Percentiles rank a stretch among this genome's conserved stretches.
Evolutionary conservation across 64 coral and sea anemone genomes (phyloP).

Genomic region (Orbicella faveolata): DNA sequence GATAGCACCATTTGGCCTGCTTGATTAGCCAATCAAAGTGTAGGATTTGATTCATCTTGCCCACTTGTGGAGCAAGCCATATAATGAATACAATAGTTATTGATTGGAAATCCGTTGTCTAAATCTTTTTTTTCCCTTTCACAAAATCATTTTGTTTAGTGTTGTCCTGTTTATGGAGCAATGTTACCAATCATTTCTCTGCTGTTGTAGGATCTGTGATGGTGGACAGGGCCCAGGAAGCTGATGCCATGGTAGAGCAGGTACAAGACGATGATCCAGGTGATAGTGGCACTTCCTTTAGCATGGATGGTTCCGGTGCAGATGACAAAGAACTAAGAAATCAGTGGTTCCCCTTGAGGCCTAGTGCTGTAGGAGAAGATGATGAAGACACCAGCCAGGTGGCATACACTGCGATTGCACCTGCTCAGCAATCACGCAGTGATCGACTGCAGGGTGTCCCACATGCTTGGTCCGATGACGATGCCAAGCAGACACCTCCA

Average conservation of each 20-base stretch:
- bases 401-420: neutral
- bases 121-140: too few relatives aligned
- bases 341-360: constrained; percentile 35
- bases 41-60: too few relatives aligned
- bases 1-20: too few relatives aligned
- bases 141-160: too few relatives aligned
- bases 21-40: too few relatives aligned
- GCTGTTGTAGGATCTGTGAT: neutral
- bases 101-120: too few relatives aligned
- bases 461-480: constrained; percentile 23
- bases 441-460: constrained; percentile 8
- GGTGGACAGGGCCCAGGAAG: neutral
- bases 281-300: constrained; percentile 21
- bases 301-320: neutral
- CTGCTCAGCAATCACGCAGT: neutral
- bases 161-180: too few relatives aligned
- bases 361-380: constrained; percentile 17
- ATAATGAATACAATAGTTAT: too few relatives aligned
- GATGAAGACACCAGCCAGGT: constrained; percentile 1
- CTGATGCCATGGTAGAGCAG: neutral
- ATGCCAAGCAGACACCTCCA: constrained; percentile 37
- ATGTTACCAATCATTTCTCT: neutral
- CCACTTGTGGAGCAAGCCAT: too few relatives aligned
- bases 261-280: neutral
- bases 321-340: neutral